Base-by-base conservation (phyloP, 2,797 vertebrate species). In the Pristis pectinata region DNA sequence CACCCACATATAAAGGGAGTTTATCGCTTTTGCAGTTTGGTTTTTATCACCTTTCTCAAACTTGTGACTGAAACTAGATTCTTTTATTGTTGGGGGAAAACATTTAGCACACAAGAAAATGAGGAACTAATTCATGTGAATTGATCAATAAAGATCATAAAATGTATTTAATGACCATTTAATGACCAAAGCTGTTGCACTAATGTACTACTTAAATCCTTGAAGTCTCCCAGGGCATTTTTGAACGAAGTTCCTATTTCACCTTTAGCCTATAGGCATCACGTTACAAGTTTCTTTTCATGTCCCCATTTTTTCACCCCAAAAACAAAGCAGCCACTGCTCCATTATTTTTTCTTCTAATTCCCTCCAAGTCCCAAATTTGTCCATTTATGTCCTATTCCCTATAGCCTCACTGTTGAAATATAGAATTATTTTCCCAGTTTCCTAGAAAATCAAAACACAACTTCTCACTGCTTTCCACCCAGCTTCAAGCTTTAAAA, bases 81-180 rank as follows among this genome's bases (percentile, higher is more conserved):
- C 24, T 74, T 72, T 93, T 93, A 93, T 74, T 72, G 41, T 67
- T 72, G 41, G 27, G 41, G 91, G n/a, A 70, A 93, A 70, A n/a
- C 22, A 70, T 70, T 70, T 44, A 92, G 37, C 53, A n/a, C 85
- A 72, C 22, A 93, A 64, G 6, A 72, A 41, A 93, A 72, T 44
- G 91, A 44, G 91, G 49, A 67, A 93, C 37, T 30, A 72, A 72
- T 49, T 93, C 91, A 72, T 70, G 91, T 93, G 61, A 93, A 93
- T 72, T 72, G 91, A 72, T 93, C 91, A 27, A 92, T 67, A 67
- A 92, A 93, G n/a, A 44, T 93, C 64, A 72, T 72, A 93, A 93
- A 70, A 11, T 70, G 8, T 41, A 24, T 41, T 70, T 41, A 93
- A 93, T 93, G 9, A 44, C 67, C 44, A 37, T 49, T 93, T 93